These are phyloP conservation scores for Drosophila navojoa DNA, from an alignment of 1,140 invertebrate genomes.

Conservation along the genomic window DNA sequence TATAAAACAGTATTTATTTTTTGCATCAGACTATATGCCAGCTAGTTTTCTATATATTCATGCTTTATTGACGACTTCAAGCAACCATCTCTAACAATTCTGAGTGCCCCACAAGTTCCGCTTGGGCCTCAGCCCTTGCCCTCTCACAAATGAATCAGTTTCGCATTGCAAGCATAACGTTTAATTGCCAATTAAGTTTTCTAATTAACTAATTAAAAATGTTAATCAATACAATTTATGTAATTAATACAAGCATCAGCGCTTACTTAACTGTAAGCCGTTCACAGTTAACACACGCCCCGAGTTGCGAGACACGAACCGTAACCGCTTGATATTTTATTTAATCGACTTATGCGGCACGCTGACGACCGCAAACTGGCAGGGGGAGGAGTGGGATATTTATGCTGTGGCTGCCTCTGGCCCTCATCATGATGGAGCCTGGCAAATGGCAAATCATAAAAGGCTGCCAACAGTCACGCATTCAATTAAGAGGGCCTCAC, in stretches of 20 bases:
- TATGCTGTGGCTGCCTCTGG: not conserved
- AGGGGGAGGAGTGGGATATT: not conserved
- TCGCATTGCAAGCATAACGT: not conserved
- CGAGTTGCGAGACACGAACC: not conserved
- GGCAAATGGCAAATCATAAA: conserved; percentile 73
- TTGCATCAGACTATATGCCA: too few species aligned
- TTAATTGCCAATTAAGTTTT: conserved; percentile 7
- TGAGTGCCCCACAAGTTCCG: not conserved
- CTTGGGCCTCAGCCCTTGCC: too few species aligned
- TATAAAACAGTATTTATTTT: too few species aligned
- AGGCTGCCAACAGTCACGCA: conserved; percentile 79
- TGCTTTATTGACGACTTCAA: too few species aligned
- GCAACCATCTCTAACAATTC: too few species aligned
- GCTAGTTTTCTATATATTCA: too few species aligned
- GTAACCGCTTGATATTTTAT: conserved; percentile 33
- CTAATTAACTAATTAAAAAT: conserved; percentile 64
- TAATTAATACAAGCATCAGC: conserved; percentile 50
- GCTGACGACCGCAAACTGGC: conserved; percentile 1
- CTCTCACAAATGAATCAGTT: not conserved
- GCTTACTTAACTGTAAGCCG: conserved; percentile 15
- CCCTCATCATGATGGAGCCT: not conserved
- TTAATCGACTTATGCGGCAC: conserved; percentile 61
- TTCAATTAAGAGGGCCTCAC: conserved; percentile 62
- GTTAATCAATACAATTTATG: conserved; percentile 63
- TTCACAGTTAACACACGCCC: not conserved